phyloP scores from a whole-genome alignment of 2,113 vertebrate species.

The Romanogobio albipinnatus region DNA sequence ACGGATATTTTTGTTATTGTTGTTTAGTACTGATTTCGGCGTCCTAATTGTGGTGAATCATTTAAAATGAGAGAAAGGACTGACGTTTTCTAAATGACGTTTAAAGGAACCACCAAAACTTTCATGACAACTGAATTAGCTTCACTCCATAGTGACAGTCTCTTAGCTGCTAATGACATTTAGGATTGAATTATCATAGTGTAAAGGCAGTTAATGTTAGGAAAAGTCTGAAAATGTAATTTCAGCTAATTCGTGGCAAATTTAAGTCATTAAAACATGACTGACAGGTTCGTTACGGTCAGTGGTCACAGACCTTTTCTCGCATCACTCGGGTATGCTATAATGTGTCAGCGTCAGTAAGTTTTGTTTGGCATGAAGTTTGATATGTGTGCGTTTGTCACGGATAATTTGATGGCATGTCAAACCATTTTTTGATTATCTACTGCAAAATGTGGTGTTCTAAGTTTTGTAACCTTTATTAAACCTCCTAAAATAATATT shows the following conservation, averaged over 20 bases:
- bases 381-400: conserved; percentile 22
- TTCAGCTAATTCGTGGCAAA: not conserved
- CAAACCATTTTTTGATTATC: not conserved
- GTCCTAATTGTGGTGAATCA: not conserved
- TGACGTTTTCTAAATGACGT: not conserved
- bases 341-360: not conserved
- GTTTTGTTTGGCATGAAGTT: conserved; percentile 19
- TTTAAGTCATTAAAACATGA: not conserved
- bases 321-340: not conserved
- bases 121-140: conserved; percentile 8
- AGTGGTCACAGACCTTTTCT: not conserved
- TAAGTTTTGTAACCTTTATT: not conserved
- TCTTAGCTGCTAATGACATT: not conserved
- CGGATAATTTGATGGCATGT: not conserved
- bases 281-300: not conserved
- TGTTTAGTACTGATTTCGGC: not conserved
- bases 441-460: not conserved
- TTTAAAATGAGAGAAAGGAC: not conserved
- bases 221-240: not conserved
- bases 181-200: not conserved
- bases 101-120: not conserved
- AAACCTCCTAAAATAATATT: not conserved
- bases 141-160: not conserved
- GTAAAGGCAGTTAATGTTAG: not conserved
- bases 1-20: no score